Base-by-base conservation (phyloP, 2,113 vertebrate genomes). In the Dromiciops gliroides region DNA sequence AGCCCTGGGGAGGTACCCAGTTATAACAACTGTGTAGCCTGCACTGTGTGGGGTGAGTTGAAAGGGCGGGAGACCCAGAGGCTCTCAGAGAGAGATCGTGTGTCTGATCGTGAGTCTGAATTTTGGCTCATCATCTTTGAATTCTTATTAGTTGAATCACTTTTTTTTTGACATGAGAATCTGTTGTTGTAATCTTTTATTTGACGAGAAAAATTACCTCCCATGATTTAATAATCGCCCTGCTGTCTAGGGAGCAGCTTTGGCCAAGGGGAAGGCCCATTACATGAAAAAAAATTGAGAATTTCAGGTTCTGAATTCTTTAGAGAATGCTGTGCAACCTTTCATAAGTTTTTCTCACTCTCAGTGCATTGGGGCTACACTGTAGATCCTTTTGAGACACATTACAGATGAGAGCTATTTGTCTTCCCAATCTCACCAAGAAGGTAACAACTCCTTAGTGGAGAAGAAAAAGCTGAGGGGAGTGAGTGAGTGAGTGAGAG, bases 191-290 rank as follows among this genome's bases (percentile, higher is more conserved):
- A 90, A 90, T 90, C 48, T 90, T 90, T 49, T 90, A 31, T 90
- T 90, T 90, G 89, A 90, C 9, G 47, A 49, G 89, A 90, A 90
- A 90, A 90, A 90, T 50, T 90, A 48, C 89, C 89, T 90, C 89
- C 89, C 28, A 90, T 90, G 89, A 90, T 90, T 90, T 90, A 90
- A 90, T 90, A 48, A 90, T 90, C 89, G 28, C 89, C 89, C 89
- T 49, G 25, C 24, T 9, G 7, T 90, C 67, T 83, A 44, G 67
- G 67, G 67, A 83, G 67, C 67, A 83, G n/a, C 67, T 83, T 19
- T 50, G 48, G 28, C 89, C 89, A 90, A 90, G 31, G 48, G 48
- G 48, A 90, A 90, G 24, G 10, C 24, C 48, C 48, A 50, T 50
- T 28, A 90, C 44, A 4, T 50, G 47, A 90, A 50, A n/a, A 50